Percentiles rank a stretch among this genome's conserved stretches.
These are phyloP conservation scores for Panopea generosa DNA, from an alignment of 2,888 invertebrate species.

Conservation along the genomic window DNA sequence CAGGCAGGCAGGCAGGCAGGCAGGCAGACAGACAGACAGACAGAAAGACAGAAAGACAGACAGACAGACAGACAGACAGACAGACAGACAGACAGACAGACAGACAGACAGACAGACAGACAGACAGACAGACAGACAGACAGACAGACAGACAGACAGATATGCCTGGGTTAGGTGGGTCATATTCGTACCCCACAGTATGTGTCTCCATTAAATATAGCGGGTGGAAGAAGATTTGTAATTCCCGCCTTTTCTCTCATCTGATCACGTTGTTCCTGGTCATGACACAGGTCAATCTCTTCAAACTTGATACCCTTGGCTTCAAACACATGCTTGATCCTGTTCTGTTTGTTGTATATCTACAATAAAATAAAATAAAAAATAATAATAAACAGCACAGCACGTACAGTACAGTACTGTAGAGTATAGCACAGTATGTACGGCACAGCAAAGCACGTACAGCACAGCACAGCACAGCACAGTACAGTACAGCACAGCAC, in stretches of 20 bases:
- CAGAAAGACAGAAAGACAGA: no score
- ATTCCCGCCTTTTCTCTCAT: slow-evolving; percentile 72
- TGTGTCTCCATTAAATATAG: slow-evolving; percentile 69
- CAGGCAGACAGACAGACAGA: no score
- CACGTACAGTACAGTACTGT: background rate
- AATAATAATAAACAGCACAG: background rate
- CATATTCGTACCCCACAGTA: slow-evolving; percentile 74
- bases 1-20: no score
- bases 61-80: no score
- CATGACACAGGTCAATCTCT: slow-evolving; percentile 65
- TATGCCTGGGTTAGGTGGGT: no score
- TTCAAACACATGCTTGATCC: slow-evolving; percentile 68
- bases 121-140: no score
- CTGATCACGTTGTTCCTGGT: slow-evolving; percentile 57
- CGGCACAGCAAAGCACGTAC: background rate
- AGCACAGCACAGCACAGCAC: background rate
- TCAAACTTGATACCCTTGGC: slow-evolving; percentile 66
- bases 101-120: slow-evolving; percentile 17
- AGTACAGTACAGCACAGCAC: background rate
- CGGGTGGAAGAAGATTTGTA: slow-evolving; percentile 69
- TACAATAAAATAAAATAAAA: slow-evolving; percentile 41
- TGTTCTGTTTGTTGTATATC: slow-evolving; percentile 70
- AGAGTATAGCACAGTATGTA: background rate
- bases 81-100: slow-evolving; percentile 20
- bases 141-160: no score